phyloP scores from a whole-genome alignment of 2,888 invertebrate species.

The Erebia epiphron region DNA sequence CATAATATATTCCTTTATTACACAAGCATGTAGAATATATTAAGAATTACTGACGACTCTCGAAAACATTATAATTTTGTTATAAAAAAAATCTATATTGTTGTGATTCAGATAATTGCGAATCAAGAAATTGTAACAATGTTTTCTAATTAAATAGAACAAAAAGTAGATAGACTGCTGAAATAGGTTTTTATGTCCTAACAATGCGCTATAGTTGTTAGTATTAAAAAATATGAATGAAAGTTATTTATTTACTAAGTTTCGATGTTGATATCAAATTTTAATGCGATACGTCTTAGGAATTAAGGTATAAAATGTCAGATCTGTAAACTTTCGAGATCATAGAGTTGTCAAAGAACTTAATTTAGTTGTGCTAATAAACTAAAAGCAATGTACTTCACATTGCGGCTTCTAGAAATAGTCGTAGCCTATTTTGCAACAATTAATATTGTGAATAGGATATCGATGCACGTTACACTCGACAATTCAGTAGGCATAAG shows the following conservation, averaged over 20 bases:
- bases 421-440: too few species aligned
- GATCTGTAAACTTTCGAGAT: too few species aligned
- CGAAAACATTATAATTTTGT: not conserved
- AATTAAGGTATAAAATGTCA: not conserved
- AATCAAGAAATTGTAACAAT: not conserved
- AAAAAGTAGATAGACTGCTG: conserved; percentile 15
- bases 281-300: conserved; percentile 5
- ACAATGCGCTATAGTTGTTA: conserved; percentile 29
- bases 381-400: too few species aligned
- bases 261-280: not conserved
- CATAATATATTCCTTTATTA: too few species aligned
- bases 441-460: too few species aligned
- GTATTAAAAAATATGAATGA: conserved; percentile 3
- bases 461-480: too few species aligned
- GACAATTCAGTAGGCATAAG: too few species aligned
- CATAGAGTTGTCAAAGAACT: not conserved
- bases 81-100: not conserved
- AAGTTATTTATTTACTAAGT: conserved; percentile 5
- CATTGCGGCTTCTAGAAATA: too few species aligned
- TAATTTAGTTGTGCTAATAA: too few species aligned
- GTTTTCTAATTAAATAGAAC: not conserved
- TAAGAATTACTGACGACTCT: not conserved
- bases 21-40: too few species aligned
- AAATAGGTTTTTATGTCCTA: conserved; percentile 26
- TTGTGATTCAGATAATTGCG: not conserved